Percentiles rank a stretch among this genome's conserved stretches.
Evolutionary conservation across 2,888 invertebrate species (phyloP).

Genomic region (Spisula solida): DNA sequence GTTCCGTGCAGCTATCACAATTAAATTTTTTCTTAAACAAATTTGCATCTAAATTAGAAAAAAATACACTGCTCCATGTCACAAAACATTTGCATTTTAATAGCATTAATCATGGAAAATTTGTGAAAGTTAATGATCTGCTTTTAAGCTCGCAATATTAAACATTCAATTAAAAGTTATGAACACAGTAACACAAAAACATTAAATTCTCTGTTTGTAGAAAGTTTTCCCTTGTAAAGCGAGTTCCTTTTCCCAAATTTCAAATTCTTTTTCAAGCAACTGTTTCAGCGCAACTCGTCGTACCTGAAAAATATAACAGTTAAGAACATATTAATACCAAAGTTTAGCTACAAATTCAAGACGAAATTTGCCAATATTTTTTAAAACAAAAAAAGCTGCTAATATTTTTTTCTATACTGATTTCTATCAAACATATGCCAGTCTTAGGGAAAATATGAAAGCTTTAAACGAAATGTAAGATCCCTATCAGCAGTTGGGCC

Average conservation of each 20-base stretch:
- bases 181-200: neutral
- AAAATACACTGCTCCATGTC: neutral
- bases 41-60: conserved; percentile 9
- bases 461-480: too few species aligned
- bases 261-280: conserved; percentile 74
- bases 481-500: too few species aligned
- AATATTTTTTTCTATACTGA: too few species aligned
- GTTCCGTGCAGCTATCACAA: neutral
- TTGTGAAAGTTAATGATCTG: neutral
- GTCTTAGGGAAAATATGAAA: too few species aligned
- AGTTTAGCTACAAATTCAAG: too few species aligned
- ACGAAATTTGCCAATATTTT: too few species aligned
- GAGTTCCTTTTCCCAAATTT: conserved; percentile 79
- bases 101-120: neutral
- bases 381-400: too few species aligned
- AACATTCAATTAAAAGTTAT: conserved; percentile 20
- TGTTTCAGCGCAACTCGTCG: conserved; percentile 76
- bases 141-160: neutral
- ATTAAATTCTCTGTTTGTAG: conserved; percentile 78
- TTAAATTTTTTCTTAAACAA: neutral
- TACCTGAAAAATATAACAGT: conserved; percentile 67
- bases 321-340: neutral
- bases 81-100: conserved; percentile 9
- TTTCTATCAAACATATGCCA: too few species aligned
- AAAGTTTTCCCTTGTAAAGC: conserved; percentile 80